Base-by-base conservation (phyloP, 2,797 vertebrate genomes). In the Dryobates pubescens region DNA sequence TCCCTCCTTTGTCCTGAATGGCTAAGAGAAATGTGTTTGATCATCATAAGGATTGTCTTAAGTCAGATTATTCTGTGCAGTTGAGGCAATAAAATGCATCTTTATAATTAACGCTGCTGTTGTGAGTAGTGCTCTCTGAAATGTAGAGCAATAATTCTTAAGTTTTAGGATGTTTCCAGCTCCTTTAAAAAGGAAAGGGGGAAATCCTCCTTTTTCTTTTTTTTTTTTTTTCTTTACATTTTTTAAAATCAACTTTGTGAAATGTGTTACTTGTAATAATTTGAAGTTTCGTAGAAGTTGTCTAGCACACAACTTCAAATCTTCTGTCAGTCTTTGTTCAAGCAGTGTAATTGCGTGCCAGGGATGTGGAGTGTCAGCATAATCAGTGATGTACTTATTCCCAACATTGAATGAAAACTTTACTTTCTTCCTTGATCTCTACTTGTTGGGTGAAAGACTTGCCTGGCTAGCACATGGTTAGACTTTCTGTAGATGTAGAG, bases 151-250 rank as follows among this genome's bases (percentile, higher is more conserved):
- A 10, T 72, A 88, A 75, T 77, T 86, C 27, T 32, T 18, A 78
- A 17, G 6, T 27, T 67, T 34, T 63, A 75, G 17, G 27, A 22
- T 5, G 16, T 38, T 78, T 67, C 18, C 63, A 63, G 4, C 27
- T 83, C 67, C 41, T 78, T 85, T 30, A 3, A 29, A 74, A 64
- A 58, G 26, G 26, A 59, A 7, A 0, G 0, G 0, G 0, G 1
- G 2, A 3, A 24, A 17, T 2, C 8, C 7, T 13, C 71, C 0
- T 5, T 80, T 81, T 82, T 70, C 17, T 69, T 80, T 20, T 36
- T 36, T 69, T 80, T 20, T 36, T 36, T 54, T 61, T 62, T 14
- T 19, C 22, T 71, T 64, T 62, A 17, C 13, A 18, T 38, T 63
- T 67, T 34, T 24, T 5, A 22, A 12, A 49, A 26, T 36, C 10